phyloP scores from a whole-genome alignment of 1,140 invertebrate species.

The Limonius californicus region DNA sequence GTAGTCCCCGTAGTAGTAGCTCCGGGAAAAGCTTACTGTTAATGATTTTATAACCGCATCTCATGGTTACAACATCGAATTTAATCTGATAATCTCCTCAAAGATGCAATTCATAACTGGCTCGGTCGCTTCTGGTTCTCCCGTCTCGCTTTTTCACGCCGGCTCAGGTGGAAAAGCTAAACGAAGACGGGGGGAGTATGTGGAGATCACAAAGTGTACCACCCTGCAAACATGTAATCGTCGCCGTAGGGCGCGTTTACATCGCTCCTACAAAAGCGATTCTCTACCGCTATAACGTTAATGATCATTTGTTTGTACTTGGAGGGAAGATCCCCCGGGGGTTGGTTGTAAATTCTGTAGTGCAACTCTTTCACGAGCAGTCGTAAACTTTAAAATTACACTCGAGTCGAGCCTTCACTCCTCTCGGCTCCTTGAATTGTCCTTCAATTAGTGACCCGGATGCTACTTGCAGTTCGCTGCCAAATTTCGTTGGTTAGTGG shows the following conservation, averaged over 20 bases:
- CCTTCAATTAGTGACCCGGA: slow-evolving; percentile 1
- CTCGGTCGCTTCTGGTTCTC: too few relatives aligned
- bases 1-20: too few relatives aligned
- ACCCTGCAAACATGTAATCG: not conserved
- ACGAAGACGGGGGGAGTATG: too few relatives aligned
- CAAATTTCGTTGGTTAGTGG: not conserved
- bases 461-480: not conserved
- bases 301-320: not conserved
- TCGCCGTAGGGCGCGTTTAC: not conserved
- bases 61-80: too few relatives aligned
- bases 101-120: too few relatives aligned
- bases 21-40: too few relatives aligned
- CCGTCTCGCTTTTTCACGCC: too few relatives aligned
- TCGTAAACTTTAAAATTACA: not conserved
- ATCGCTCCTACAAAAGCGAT: not conserved
- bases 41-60: too few relatives aligned
- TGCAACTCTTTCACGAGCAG: not conserved
- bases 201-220: too few relatives aligned
- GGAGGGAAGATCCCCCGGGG: not conserved
- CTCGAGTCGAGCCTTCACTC: not conserved
- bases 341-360: not conserved
- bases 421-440: not conserved
- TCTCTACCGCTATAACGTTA: not conserved
- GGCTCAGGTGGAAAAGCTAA: too few relatives aligned
- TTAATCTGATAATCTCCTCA: too few relatives aligned